Evolutionary conservation across 2,888 invertebrate species (phyloP), one percentile per base, ranked within the genome.

Genomic region (Watsonalla binaria): DNA sequence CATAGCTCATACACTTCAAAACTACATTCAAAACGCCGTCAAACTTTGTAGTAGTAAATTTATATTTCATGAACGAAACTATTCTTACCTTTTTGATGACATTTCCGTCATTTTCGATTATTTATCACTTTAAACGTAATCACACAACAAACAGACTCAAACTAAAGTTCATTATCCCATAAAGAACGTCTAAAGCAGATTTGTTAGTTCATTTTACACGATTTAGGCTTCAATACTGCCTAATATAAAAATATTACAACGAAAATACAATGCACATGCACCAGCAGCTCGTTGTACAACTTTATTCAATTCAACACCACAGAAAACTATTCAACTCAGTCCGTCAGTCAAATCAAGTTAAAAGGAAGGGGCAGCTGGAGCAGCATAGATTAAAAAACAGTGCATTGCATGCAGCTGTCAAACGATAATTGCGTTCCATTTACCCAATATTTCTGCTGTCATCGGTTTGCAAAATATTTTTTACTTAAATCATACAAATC

Each of bases 71-170:
- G 35, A 60, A 56, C 51, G 33, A 39, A 60, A 56, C 51, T 60
- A 61, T 62, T 76, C 82, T 84, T 82, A 87, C 90, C 86, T 90
- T 73, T 90, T 90, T 57, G 90, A 88, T 74, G 90, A 84, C 80
- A 84, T 89, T 82, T 90, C 89, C 71, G 81, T 89, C 89, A 90
- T 90, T 79, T 82, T 84, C 62, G 68, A 58, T 49, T 35, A 35
- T 71, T 52, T 66, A 72, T 73, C 74, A 75, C 74, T 75, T 70
- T 8, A 7, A 37, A 8, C 60, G 56, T 65, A 73, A 69, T 70
- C 67, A 76, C 62, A 60, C 65, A 59, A 63, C 58, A 58, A 59
- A 65, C 68, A 65, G 60, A 70, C 68, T 65, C 63, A 63, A 71
- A 72, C 69, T 66, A 76, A 67, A 63, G 73, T 77, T 66, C 84